Evolutionary conservation across 2,888 invertebrate genomes (phyloP), one percentile per base, ranked within the genome.

Genomic region (Scaptomyza flava): DNA sequence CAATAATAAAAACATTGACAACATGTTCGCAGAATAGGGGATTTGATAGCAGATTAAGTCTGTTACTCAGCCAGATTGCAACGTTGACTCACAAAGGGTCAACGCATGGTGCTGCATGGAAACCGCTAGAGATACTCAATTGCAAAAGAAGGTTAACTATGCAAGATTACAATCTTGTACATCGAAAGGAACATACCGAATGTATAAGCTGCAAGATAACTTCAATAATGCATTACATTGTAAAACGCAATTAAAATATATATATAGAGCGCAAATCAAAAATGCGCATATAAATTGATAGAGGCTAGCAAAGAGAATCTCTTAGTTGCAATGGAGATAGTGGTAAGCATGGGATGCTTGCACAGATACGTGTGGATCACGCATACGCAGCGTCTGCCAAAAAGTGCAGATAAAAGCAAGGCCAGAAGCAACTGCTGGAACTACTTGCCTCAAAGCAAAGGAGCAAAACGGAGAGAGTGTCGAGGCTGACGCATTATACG

Each of bases 401-500:
- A 77, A 74, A 64, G 64, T 46, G 46, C 46, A 60, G 23, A 50
- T 23, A 46, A 58, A 45, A 59, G 46, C 71, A 81, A 71, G 74
- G 73, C 48, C 64, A 31, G 27, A 56, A 56, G 11, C n/a, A 9
- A n/a, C 30, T 56, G 23, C 60, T 50, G 34, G 12, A 51, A 27
- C 27, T 5, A 51, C 33, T 65, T 46, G 58, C 17, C 53, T 56
- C 51, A 48, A 67, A 67, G 43, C 52, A 62, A 45, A 62, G 38
- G 14, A 38, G 68, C 65, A 77, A 70, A 64, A 48, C 45, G 59
- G 63, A 27, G 6, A 52, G 54, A 45, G 65, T 69, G 81, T 70
- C 54, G 58, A 68, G 69, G 69, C 71, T 81, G 81, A 74, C 78
- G 81, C 86, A 86, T 89, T 87, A 89, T 77, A 68, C 87, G 78